Percentiles rank a stretch among this genome's conserved stretches.
Evolutionary conservation across 2,888 invertebrate species (phyloP).

Genomic region (Acleris laterana): DNA sequence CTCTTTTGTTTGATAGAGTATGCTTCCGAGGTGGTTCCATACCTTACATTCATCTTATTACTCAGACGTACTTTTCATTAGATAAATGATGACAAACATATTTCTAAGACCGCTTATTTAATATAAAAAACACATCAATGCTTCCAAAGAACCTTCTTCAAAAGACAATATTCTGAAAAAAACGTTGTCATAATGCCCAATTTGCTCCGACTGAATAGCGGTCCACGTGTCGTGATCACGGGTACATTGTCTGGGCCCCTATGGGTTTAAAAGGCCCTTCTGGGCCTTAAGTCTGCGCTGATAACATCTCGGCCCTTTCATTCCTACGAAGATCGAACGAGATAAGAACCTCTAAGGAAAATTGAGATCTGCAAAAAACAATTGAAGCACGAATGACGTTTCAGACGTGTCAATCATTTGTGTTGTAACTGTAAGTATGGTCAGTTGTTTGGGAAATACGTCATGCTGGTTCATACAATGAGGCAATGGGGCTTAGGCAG

Average conservation of each 20-base stretch:
- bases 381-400: conserved; percentile 42
- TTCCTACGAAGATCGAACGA: conserved; percentile 42
- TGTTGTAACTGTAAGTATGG: conserved; percentile 55
- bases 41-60: too few species aligned
- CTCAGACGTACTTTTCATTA: not conserved
- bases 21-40: too few species aligned
- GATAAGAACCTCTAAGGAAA: conserved; percentile 46
- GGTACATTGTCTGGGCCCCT: conserved; percentile 63
- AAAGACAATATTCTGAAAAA: conserved; percentile 45
- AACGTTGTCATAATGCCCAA: conserved; percentile 62
- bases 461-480: conserved; percentile 44
- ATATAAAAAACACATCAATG: conserved; percentile 23
- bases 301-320: conserved; percentile 67
- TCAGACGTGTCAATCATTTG: conserved; percentile 49
- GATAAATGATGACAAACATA: not conserved
- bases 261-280: conserved; percentile 60
- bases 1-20: too few species aligned
- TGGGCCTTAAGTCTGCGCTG: conserved; percentile 48
- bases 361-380: conserved; percentile 50
- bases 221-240: conserved; percentile 67
- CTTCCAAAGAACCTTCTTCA: conserved; percentile 9
- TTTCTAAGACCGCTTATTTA: not conserved
- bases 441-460: conserved; percentile 34
- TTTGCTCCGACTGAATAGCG: conserved; percentile 61
- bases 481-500: conserved; percentile 41